phyloP scores from a whole-genome alignment of 2,888 invertebrate genomes.

The Andrena camellia region DNA sequence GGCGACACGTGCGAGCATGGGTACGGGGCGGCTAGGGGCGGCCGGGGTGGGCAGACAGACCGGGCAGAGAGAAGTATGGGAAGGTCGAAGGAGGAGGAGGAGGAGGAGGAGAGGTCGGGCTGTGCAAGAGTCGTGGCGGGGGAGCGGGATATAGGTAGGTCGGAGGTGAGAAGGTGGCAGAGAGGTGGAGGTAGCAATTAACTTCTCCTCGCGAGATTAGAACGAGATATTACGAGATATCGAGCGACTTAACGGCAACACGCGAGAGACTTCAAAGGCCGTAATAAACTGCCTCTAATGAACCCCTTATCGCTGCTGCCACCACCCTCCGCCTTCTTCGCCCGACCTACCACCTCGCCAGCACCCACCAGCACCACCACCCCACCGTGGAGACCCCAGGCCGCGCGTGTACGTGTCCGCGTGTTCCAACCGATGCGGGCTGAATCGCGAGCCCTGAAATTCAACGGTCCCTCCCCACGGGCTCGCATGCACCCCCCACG shows the following conservation, averaged over 20 bases:
- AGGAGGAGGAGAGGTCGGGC: slow-evolving; percentile 46
- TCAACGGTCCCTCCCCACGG: slow-evolving; percentile 52
- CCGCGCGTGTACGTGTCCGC: slow-evolving; percentile 57
- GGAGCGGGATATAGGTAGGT: slow-evolving; percentile 64
- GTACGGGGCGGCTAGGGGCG: slow-evolving; percentile 38
- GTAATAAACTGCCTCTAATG: slow-evolving; percentile 85
- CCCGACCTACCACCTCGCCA: slow-evolving; percentile 69
- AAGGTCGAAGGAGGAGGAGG: slow-evolving; percentile 52
- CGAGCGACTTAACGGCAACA: slow-evolving; percentile 85
- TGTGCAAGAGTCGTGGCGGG: slow-evolving; percentile 62
- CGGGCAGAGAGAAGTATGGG: slow-evolving; percentile 36
- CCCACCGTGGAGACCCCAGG: slow-evolving; percentile 7
- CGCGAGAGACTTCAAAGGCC: slow-evolving; percentile 85
- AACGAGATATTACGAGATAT: slow-evolving; percentile 85
- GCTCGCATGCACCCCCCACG: slow-evolving; percentile 22
- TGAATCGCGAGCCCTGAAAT: slow-evolving; percentile 73
- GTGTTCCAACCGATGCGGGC: slow-evolving; percentile 63
- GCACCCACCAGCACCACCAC: slow-evolving; percentile 39
- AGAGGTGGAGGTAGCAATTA: slow-evolving; percentile 81
- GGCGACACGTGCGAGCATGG: slow-evolving; percentile 75
- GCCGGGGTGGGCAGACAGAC: slow-evolving; percentile 54
- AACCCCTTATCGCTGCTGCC: slow-evolving; percentile 84
- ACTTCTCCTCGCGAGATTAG: slow-evolving; percentile 85
- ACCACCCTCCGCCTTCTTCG: slow-evolving; percentile 71
- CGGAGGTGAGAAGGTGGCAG: slow-evolving; percentile 75